A percentile compares a stretch with the other conserved stretches of the same genome.
phyloP scores from a whole-genome alignment of 2,113 vertebrate species.

The Taurulus bubalis region DNA sequence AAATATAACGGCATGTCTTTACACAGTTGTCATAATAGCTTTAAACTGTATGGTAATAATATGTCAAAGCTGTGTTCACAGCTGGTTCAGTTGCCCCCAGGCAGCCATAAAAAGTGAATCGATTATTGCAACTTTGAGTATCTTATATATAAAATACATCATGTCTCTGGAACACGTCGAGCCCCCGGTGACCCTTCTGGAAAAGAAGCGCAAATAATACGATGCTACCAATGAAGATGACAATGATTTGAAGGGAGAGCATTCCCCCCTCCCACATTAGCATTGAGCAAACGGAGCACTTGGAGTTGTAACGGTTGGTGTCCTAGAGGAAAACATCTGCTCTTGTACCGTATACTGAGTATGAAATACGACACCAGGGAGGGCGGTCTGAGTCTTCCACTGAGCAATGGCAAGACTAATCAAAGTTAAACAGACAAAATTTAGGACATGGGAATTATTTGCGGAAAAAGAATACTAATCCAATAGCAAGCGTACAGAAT shows the following conservation, averaged over 20 bases:
- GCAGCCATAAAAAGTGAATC: not conserved
- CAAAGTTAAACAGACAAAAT: conserved; percentile 36
- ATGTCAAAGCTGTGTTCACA: not conserved
- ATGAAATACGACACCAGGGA: conserved; percentile 17
- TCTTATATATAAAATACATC: conserved; percentile 14
- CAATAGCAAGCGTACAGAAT: conserved; percentile 11
- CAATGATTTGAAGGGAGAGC: conserved; percentile 22
- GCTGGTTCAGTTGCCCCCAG: not conserved
- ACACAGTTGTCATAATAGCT: not conserved
- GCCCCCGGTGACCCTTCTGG: not conserved
- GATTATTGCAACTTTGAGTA: not conserved
- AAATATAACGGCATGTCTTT: not conserved
- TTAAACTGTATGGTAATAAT: not conserved
- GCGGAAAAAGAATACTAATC: conserved; percentile 48
- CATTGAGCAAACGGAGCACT: conserved; percentile 1
- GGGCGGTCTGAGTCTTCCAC: conserved; percentile 9
- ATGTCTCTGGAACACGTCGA: not conserved
- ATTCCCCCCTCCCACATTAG: conserved; percentile 13
- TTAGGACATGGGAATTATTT: conserved; percentile 33
- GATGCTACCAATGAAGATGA: conserved; percentile 12
- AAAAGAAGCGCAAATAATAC: not conserved
- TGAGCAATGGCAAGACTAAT: conserved; percentile 35
- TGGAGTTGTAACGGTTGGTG: not conserved
- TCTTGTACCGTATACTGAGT: not conserved
- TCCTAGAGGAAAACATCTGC: conserved; percentile 62